Evolutionary conservation across 2,113 vertebrate species (phyloP), one percentile per base, ranked within the genome.

Genomic region (Mionectes macconnelli): DNA sequence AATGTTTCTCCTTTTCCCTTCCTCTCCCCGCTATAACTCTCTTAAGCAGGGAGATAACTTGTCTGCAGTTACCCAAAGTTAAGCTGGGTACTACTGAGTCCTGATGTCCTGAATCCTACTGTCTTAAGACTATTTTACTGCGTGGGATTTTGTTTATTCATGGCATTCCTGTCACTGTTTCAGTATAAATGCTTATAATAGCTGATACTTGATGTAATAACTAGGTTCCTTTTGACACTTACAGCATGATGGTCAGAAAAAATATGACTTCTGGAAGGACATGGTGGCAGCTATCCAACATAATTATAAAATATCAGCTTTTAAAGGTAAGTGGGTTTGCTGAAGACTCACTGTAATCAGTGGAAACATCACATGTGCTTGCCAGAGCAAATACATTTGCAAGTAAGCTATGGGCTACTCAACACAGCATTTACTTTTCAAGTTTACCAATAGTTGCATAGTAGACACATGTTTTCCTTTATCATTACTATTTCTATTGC

Each of bases 251-350:
- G 97, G 97, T 92, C 98, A 98, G 94, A 98, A 98, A 96, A 99
- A 98, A 89, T 98, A 98, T 27, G 98, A 99, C 96, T 99, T 99
- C 97, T 99, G 99, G 99, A 99, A 99, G 97, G 99, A 99, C 97
- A 98, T 99, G 97, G 93, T 99, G 74, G 98, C 98, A 96, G 98
- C 98, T 94, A 98, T 99, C 81, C 99, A 99, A 93, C 98, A 99
- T 97, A 99, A 99, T 97, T 99, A 99, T 97, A 99, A 99, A 98
- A 99, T 98, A 73, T 97, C 99, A 93, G 99, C 99, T 89, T 99
- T 99, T 97, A 99, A 99, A 98, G 99, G 99, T 99, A 98, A 95
- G 98, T 96, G 20, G 14, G 3, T 72, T 91, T 30, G 22, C 45
- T 84, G 42, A 62, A 91, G 76, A n/a, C 23, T 76, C 82, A 50